Conservation (phyloP, 2,888 invertebrate genomes). For the Watsonalla binaria region DNA sequence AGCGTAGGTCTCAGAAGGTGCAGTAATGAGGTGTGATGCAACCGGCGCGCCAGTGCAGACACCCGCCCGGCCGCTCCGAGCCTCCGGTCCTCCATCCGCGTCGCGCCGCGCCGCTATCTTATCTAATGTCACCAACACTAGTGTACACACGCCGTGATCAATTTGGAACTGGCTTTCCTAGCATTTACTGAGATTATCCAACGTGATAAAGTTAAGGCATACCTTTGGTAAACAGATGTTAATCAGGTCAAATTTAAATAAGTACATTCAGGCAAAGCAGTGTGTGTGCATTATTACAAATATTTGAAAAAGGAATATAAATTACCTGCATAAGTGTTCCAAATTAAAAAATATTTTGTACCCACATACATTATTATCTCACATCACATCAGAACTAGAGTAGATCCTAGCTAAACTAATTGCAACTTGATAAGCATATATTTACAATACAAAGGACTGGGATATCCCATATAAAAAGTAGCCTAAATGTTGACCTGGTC, state of each 20-base stretch:
- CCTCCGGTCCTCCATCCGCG: conserved; percentile 10
- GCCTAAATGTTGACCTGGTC: too few relatives aligned
- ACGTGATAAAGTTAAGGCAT: not conserved
- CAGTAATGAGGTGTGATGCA: conserved; percentile 24
- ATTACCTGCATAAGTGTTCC: too few relatives aligned
- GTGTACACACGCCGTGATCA: conserved; percentile 41
- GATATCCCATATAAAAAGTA: too few relatives aligned
- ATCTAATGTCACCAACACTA: conserved; percentile 31
- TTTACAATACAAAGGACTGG: too few relatives aligned
- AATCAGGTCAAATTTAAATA: not conserved
- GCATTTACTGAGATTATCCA: conserved; percentile 27
- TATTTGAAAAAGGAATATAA: too few relatives aligned
- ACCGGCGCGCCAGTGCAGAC: conserved; percentile 11
- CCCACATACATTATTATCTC: too few relatives aligned
- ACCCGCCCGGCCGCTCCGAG: conserved; percentile 5
- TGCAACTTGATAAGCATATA: too few relatives aligned
- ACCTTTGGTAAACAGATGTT: not conserved
- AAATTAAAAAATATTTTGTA: too few relatives aligned
- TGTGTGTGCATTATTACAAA: too few relatives aligned
- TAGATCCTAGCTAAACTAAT: too few relatives aligned
- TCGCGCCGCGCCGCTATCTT: conserved; percentile 40
- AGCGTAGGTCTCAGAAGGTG: conserved; percentile 25
- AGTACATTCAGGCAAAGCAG: not conserved
- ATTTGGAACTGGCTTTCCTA: conserved; percentile 28
- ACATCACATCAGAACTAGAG: too few relatives aligned